Conservation (phyloP, 2,113 vertebrate genomes). For the Pteruthius melanotis region DNA sequence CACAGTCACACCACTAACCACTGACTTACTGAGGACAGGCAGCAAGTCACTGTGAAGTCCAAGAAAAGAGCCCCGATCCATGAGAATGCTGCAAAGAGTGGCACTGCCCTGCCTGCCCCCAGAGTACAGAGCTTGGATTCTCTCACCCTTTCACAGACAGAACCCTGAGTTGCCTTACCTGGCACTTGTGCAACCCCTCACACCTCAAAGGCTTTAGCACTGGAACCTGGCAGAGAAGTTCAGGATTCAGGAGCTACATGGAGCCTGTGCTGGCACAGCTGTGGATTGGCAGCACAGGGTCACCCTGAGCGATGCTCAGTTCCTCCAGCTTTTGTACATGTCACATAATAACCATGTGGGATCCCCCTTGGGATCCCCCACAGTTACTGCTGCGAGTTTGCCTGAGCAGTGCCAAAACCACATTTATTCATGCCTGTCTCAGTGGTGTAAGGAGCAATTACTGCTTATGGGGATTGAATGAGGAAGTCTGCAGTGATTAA, state of each 20-base stretch:
- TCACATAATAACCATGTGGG: background rate
- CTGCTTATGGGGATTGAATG: background rate
- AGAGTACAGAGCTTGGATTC: background rate
- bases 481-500: constrained; percentile 14
- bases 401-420: background rate
- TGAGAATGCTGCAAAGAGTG: background rate
- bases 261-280: background rate
- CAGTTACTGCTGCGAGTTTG: background rate
- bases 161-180: background rate
- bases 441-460: background rate
- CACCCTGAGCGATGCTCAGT: background rate
- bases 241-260: background rate
- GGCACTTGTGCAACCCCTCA: background rate
- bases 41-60: background rate
- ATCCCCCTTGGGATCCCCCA: background rate
- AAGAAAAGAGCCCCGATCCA: background rate
- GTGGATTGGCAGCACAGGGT: background rate
- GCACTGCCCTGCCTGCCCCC: background rate
- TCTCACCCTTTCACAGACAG: background rate
- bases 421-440: background rate
- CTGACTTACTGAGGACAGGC: background rate
- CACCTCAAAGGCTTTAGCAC: background rate
- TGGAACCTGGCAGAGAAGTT: background rate
- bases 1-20: background rate
- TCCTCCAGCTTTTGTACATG: background rate